Evolutionary conservation across 2,113 vertebrate species (phyloP), one percentile per base, ranked within the genome.

Genomic region (Pardalotus punctatus): DNA sequence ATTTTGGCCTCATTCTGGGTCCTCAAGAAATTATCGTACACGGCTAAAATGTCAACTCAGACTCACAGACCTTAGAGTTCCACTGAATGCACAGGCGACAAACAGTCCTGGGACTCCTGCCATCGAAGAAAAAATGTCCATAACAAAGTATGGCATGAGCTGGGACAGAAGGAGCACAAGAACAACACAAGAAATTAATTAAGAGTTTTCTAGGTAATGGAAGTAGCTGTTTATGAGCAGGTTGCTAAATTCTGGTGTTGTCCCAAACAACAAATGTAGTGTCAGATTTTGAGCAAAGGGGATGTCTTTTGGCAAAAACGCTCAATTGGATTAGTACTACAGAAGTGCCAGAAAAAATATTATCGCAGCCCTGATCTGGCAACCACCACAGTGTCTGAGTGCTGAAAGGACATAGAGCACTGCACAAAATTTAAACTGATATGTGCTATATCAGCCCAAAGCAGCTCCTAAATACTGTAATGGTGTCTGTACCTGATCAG

Each of bases 121-220:
- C 96, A 98, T 97, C 0, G 95, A 96, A 25, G 97, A 91, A 86
- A 99, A 98, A 82, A 99, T 97, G 43, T 98, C 98, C 98, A 99
- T 98, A 42, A 99, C 98, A 94, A 99, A 99, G 77, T 99, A 99
- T 0, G 99, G 98, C 98, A 99, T 98, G 86, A 99, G 95, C 98
- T 99, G 78, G 38, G 86, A 62, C 6, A 58, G 40, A 61, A 80
- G 50, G 14, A 90, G 58, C 56, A 94, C 20, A 82, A 51, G 19
- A 93, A 5, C 22, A 62, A 50, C 12, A 60, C 13, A 58, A 31
- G 22, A 29, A 54, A 45, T 97, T 60, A 86, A 25, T 81, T 51
- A 38, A 15, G 57, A 7, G 20, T 81, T 74, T 86, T 40, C 45
- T 53, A 14, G 23, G 6, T 53, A 50, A 6, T 11, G 18, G 36